A percentile compares a stretch with the other conserved stretches of the same genome.
Conservation (phyloP, 2,797 vertebrate genomes). For the Hozukius guyotensis region DNA sequence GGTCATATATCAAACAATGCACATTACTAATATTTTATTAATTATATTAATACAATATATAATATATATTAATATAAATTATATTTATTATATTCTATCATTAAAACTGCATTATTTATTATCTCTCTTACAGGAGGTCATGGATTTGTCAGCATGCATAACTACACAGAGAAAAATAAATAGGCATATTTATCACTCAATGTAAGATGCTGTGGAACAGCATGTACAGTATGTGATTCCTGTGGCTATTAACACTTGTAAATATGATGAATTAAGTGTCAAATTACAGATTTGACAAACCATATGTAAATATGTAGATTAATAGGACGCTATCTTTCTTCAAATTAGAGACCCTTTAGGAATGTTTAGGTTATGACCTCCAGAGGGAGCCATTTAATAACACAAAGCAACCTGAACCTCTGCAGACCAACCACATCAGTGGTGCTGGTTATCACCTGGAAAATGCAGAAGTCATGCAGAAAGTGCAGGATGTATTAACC, state of each 20-base stretch:
- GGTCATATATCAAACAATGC: constrained; percentile 79
- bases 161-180: background rate
- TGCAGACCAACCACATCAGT: background rate
- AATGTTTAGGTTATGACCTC: constrained; percentile 30
- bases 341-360: background rate
- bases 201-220: background rate
- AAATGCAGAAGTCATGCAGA: too few species aligned
- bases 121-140: constrained; percentile 15
- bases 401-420: background rate
- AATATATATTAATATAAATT: too few species aligned
- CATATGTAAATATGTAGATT: background rate
- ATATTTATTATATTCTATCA: background rate
- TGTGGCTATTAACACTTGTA: background rate
- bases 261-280: background rate
- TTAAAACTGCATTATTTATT: constrained; percentile 57
- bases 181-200: background rate
- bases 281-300: background rate
- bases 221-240: background rate
- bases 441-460: background rate
- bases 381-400: constrained; percentile 66
- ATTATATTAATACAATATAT: too few species aligned
- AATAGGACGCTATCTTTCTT: background rate
- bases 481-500: background rate
- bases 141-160: background rate
- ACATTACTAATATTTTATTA: constrained; percentile 30